Evolutionary conservation across 2,113 vertebrate species (phyloP).

Genomic region (Atlantisia rogersi): DNA sequence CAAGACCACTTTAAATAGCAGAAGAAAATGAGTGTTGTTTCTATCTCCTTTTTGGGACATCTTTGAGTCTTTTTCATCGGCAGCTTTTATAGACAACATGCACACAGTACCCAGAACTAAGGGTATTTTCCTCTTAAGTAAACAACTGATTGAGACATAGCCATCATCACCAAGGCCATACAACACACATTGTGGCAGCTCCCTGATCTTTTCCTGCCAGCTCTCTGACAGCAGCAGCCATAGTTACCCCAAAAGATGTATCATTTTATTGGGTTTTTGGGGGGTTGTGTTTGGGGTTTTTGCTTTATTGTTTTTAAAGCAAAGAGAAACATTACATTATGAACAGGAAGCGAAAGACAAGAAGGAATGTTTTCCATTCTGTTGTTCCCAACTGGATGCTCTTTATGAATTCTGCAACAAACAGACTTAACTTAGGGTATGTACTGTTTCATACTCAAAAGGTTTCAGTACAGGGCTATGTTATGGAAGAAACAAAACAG

Average conservation of each 20-base stretch:
- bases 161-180: not conserved
- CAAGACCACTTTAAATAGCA: not conserved
- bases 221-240: not conserved
- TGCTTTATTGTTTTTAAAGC: not conserved
- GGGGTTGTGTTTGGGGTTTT: accelerated
- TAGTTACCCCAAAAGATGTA: not conserved
- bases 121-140: not conserved
- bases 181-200: not conserved
- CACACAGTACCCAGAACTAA: not conserved
- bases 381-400: not conserved
- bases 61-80: not conserved
- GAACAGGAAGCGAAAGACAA: not conserved
- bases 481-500: not conserved
- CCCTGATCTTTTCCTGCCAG: not conserved
- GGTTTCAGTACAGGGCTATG: not conserved
- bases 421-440: not conserved
- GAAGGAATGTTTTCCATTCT: not conserved
- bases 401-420: not conserved
- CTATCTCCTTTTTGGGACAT: constrained; percentile 42
- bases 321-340: not conserved
- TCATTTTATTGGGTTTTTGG: not conserved
- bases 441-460: not conserved
- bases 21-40: not conserved
- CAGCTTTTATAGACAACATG: not conserved
- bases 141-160: not conserved